A percentile compares a stretch with the other conserved stretches of the same genome.
These are phyloP conservation scores for Nasonia giraulti DNA, from an alignment of 1,140 invertebrate species.

Conservation along the genomic window DNA sequence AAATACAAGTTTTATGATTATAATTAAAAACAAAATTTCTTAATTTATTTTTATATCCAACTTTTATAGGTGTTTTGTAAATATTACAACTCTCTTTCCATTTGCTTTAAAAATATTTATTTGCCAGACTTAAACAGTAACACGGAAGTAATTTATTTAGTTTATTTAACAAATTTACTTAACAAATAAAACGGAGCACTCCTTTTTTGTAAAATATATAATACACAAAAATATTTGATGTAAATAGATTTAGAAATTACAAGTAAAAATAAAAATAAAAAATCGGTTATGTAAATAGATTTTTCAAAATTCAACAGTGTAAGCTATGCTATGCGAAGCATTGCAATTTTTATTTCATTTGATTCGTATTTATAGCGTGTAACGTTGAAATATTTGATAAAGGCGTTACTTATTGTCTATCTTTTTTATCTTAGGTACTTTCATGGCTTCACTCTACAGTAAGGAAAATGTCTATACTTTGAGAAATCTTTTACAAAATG, in stretches of 20 bases:
- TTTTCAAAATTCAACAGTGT: conserved; percentile 31
- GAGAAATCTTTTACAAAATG: conserved; percentile 13
- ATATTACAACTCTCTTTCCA: conserved; percentile 42
- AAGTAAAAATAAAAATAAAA: conserved; percentile 18
- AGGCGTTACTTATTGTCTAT: conserved; percentile 16
- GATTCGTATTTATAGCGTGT: conserved; percentile 15
- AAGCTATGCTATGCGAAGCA: conserved; percentile 22
- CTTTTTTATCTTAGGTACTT: conserved; percentile 33
- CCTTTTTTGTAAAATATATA: conserved; percentile 37
- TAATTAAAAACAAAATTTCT: conserved; percentile 48
- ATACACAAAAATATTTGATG: conserved; percentile 11
- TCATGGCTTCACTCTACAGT: neutral
- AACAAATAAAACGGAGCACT: conserved; percentile 14
- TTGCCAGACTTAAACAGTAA: conserved; percentile 13
- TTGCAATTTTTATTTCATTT: conserved; percentile 11
- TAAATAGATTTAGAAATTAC: conserved; percentile 28
- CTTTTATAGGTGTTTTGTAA: neutral
- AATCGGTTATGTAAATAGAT: conserved; percentile 41
- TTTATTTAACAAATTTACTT: conserved; percentile 15
- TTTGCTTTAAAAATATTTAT: conserved; percentile 38
- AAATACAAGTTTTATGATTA: conserved; percentile 66
- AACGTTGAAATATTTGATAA: conserved; percentile 14
- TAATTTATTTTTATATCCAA: neutral
- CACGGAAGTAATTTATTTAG: conserved; percentile 17
- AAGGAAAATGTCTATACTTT: neutral